Evolutionary conservation across 2,797 vertebrate species (phyloP).

Genomic region (Choloepus didactylus): DNA sequence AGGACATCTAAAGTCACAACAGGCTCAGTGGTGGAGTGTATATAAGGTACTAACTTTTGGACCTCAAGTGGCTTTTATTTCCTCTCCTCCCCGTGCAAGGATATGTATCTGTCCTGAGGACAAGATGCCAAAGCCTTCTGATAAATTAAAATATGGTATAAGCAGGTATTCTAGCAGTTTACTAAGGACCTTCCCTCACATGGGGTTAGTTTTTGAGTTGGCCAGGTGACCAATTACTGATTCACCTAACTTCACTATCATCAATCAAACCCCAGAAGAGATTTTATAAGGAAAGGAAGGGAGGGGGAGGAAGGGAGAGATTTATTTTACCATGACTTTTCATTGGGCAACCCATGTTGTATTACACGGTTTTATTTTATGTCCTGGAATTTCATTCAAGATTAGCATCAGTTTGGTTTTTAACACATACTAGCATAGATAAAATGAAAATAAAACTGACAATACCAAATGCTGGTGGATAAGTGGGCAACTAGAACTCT

Average conservation of each 20-base stretch:
- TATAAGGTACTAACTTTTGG: neutral
- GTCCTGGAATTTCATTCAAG: neutral
- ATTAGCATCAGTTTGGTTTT: neutral
- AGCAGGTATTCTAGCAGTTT: neutral
- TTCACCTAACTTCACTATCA: neutral
- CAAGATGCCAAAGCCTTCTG: neutral
- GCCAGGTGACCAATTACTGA: neutral
- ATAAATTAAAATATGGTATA: neutral
- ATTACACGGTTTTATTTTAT: neutral
- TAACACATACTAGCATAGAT: neutral
- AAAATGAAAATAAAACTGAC: constrained; percentile 4
- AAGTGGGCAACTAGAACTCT: neutral
- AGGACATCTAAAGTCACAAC: neutral
- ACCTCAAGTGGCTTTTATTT: neutral
- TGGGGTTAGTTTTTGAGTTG: neutral
- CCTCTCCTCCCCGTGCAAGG: neutral
- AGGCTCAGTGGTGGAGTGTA: neutral
- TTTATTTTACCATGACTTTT: neutral
- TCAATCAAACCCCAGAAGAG: neutral
- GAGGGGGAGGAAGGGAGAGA: neutral
- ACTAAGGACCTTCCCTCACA: neutral
- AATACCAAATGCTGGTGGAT: neutral
- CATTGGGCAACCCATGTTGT: neutral
- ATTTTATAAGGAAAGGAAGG: neutral
- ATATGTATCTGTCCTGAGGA: neutral